Base-by-base conservation (phyloP, 2,888 invertebrate species). In the Chrysodeixis includens region DNA sequence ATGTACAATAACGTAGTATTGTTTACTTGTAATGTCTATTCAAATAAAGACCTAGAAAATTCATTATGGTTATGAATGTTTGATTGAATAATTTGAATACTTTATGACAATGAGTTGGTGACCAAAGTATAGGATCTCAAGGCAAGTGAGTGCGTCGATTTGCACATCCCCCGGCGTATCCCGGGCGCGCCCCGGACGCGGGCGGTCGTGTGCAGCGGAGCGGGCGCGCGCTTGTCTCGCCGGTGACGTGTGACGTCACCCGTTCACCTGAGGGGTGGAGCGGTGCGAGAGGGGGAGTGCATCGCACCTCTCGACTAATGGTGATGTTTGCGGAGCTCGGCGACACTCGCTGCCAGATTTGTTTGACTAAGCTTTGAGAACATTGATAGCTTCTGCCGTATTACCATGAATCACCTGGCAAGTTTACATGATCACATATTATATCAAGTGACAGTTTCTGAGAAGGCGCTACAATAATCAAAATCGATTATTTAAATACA, bases 181-280 rank as follows among this genome's bases (percentile, higher is more conserved):
- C n/a, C n/a, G n/a, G n/a, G n/a, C n/a, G n/a, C n/a, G n/a, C n/a
- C n/a, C n/a, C n/a, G n/a, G n/a, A n/a, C n/a, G n/a, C n/a, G n/a
- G n/a, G n/a, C n/a, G n/a, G n/a, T 10, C 54, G 52, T 44, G 35
- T 22, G 18, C 53, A 65, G 10, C 16, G 26, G 12, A 16, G 56
- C 56, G 56, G 56, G 12, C 46, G 40, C 26, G 49, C 49, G 60
- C 49, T 57, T 72, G 61, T 67, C 55, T 58, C 68, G 74, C 26
- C 55, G 56, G n/a, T 54, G 70, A 66, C 49, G 53, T 20, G 69
- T 69, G 69, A 74, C 52, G 51, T 66, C 70, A 46, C 54, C n/a
- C 10, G 8, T 6, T 10, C 40, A 10, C 44, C 12, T 9, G 18
- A 18, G 1, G 10, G 14, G 30, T 30, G 32, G n/a, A 9, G 4